These are phyloP conservation scores for Homalodisca vitripennis DNA, from an alignment of 1,140 invertebrate genomes.

Conservation along the genomic window DNA sequence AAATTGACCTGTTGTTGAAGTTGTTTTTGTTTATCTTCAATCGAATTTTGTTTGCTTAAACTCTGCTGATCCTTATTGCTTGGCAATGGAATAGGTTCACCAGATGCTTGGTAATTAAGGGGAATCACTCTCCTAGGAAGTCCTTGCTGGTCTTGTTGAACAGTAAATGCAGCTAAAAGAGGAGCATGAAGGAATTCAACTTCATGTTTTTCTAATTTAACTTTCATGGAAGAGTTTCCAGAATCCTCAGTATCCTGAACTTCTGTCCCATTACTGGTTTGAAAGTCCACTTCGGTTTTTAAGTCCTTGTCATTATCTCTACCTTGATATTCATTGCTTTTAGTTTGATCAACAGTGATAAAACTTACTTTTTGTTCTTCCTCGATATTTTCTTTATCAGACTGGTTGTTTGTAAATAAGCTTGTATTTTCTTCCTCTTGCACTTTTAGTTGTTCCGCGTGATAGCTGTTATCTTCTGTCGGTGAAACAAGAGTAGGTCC, in stretches of 20 bases:
- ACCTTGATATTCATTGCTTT: neutral
- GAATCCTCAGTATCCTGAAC: slow-evolving; percentile 53
- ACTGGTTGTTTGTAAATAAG: neutral
- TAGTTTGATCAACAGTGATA: neutral
- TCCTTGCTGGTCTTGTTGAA: slow-evolving; percentile 74
- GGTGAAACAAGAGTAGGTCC: neutral
- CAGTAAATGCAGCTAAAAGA: slow-evolving; percentile 76
- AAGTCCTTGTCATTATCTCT: slow-evolving; percentile 6
- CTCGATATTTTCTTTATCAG: neutral
- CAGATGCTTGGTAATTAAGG: slow-evolving; percentile 51
- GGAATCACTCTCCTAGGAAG: slow-evolving; percentile 73
- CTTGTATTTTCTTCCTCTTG: no score
- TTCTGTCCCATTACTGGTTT: slow-evolving; percentile 56
- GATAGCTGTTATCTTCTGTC: neutral
- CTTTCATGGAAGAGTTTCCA: slow-evolving; percentile 28
- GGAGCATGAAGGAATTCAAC: slow-evolving; percentile 79
- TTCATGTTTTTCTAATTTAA: slow-evolving; percentile 47
- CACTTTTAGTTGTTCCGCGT: no score
- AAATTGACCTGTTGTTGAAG: slow-evolving; percentile 66
- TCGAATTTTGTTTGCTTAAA: slow-evolving; percentile 54
- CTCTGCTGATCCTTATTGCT: slow-evolving; percentile 42
- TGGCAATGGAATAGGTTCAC: slow-evolving; percentile 31
- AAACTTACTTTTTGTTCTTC: slow-evolving; percentile 1
- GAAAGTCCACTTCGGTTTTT: slow-evolving; percentile 10
- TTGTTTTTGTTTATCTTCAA: slow-evolving; percentile 66